Percentiles rank a stretch among this genome's conserved stretches.
These are phyloP conservation scores for Hippopotamus amphibius DNA, from an alignment of 2,113 vertebrate species.

Conservation along the genomic window DNA sequence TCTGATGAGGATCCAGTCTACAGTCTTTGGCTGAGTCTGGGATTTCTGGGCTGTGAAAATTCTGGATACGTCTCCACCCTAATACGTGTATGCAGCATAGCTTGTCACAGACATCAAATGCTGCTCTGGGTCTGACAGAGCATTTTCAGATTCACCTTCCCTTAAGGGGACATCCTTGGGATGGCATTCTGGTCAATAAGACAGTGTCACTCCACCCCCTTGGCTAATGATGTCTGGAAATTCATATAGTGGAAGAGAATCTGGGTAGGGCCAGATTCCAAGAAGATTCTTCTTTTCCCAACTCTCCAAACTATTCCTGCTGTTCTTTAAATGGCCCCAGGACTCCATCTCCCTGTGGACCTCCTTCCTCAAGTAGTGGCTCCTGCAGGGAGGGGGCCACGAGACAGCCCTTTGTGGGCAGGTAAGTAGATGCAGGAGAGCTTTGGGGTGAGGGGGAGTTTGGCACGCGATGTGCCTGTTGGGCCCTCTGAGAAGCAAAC, in stretches of 20 bases:
- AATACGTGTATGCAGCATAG: no score
- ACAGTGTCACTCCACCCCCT: accelerated
- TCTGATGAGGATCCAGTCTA: background rate
- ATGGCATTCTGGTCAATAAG: background rate
- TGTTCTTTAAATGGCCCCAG: accelerated
- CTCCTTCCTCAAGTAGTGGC: accelerated
- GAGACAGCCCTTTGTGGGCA: accelerated
- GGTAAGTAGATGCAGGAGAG: accelerated
- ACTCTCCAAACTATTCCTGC: no score
- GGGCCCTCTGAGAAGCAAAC: background rate
- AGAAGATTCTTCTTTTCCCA: background rate
- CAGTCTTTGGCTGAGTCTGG: background rate
- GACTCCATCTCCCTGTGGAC: accelerated
- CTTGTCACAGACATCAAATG: accelerated
- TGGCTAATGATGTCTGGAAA: background rate
- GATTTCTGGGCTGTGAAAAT: background rate
- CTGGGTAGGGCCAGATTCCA: background rate
- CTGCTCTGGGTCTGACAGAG: accelerated
- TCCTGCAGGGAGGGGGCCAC: background rate
- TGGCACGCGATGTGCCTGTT: accelerated
- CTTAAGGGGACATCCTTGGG: background rate
- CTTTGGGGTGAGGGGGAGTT: accelerated
- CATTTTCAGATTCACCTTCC: no score
- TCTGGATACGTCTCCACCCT: accelerated
- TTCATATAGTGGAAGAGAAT: background rate